Base-by-base conservation (phyloP, 2,113 vertebrate species). In the Brachyhypopomus gauderio region DNA sequence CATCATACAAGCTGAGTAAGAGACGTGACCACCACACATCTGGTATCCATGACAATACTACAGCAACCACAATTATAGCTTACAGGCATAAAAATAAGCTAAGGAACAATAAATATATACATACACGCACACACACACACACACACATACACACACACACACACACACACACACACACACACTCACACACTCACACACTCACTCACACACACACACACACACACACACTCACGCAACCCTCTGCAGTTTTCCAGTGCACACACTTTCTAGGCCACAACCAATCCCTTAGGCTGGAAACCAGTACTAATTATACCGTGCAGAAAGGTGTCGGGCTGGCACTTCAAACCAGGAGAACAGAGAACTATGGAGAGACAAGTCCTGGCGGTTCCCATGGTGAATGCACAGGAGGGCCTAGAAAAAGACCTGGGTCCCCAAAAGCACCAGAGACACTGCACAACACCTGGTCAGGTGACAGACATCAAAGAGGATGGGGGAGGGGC, bases 301-400 rank as follows among this genome's bases (percentile, higher is more conserved):
- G 79, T 89, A 81, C 90, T 91, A 90, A 93, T 91, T 90, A 93
- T 89, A 91, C 88, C 80, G n/a, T 85, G 72, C 27, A 81, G 78
- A 87, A 91, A 89, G 88, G 90, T 92, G 90, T 91, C 86, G 82
- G 81, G 85, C 90, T 84, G 73, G 82, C 83, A 85, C 90, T 89
- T 91, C 86, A 85, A 89, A 90, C 86, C 79, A 85, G 85, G 91
- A 88, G 85, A 87, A 92, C 86, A 86, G 90, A 90, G 89, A 88
- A 87, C 88, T 83, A 52, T 84, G 86, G 78, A 64, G 1, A 67
- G 83, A 88, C 90, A 2, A 34, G 88, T 77, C 67, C 72, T 64
- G 38, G 78, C 73, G 82, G 58, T 23, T 38, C 0, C 60, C 70
- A 30, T 2, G 74, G 79, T 67, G 62, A 58, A 73, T 38, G 56